Evolutionary conservation across 2,888 invertebrate genomes (phyloP), one percentile per base, ranked within the genome.

Genomic region (Piscicola geometra): DNA sequence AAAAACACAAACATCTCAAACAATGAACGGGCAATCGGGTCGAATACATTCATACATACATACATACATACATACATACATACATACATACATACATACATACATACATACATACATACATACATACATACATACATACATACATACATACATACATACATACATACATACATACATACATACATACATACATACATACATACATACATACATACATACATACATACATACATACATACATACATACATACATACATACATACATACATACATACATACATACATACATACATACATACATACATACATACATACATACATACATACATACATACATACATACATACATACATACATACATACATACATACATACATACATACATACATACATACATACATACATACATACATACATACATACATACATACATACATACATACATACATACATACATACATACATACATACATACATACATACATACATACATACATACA

Each of bases 201-300:
- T 56, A 75, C 60, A 70, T 70, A 70, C 47, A 70, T 70, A 70
- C 47, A 52, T 70, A 75, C 47, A 70, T 70, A 70, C 47, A 70
- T 70, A 70, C 47, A 70, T 70, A 70, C 47, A 70, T 70, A 52
- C 47, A 70, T 70, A 70, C 21, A 56, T 70, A 70, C 60, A 32
- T 70, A 52, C 32, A 75, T 70, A 70, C 60, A 70, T 70, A 70
- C 47, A 70, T 70, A 52, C 36, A 70, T 70, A 70, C 47, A 70
- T 70, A 70, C 47, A 52, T 70, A 52, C 32, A 70, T 70, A 70
- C 47, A 52, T 70, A 70, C 47, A 50, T 70, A 70, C 32, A 75
- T 70, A 70, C 33, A 69, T 35, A 70, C 50, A 70, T 56, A 70
- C 50, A 70, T 56, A 52, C 50, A 70, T 28, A 70, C 30, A 70